phyloP scores from a whole-genome alignment of 1,140 invertebrate genomes.

The Pteromalus puparum region DNA sequence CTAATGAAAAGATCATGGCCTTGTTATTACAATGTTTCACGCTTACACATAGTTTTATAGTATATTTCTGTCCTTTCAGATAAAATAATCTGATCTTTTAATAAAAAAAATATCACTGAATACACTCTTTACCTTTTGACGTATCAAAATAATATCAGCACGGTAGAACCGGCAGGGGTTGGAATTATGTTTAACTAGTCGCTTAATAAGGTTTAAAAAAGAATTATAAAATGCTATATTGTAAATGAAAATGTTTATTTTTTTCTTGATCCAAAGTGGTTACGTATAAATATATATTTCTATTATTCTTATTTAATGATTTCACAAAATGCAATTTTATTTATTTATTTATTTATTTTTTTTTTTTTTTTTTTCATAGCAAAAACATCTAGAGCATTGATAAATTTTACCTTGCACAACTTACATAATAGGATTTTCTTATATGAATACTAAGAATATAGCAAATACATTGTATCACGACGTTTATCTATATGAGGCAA shows the following conservation, averaged over 20 bases:
- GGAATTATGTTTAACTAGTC: too few relatives aligned
- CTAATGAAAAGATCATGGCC: not conserved
- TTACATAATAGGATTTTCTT: slow-evolving; percentile 23
- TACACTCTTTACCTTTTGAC: not conserved
- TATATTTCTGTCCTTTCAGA: not conserved
- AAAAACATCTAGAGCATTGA: not conserved
- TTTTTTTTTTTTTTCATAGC: too few relatives aligned
- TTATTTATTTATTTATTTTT: too few relatives aligned
- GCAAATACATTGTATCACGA: slow-evolving; percentile 45
- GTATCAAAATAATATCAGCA: not conserved
- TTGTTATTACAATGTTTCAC: not conserved
- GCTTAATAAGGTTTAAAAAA: not conserved
- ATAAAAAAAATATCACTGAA: not conserved
- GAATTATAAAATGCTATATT: not conserved
- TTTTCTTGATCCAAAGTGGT: slow-evolving; percentile 26
- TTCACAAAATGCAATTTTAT: not conserved
- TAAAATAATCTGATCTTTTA: not conserved
- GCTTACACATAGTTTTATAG: not conserved
- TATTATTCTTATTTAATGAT: not conserved
- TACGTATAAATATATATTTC: slow-evolving; percentile 5
- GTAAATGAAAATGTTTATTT: slow-evolving; percentile 50
- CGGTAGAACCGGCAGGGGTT: not conserved
- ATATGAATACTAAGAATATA: slow-evolving; percentile 41
- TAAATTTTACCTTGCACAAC: slow-evolving; percentile 8
- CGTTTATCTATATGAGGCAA: slow-evolving; percentile 29